These are phyloP conservation scores for Schizotus pectinicornis DNA, from an alignment of 2,888 invertebrate genomes.

Conservation along the genomic window DNA sequence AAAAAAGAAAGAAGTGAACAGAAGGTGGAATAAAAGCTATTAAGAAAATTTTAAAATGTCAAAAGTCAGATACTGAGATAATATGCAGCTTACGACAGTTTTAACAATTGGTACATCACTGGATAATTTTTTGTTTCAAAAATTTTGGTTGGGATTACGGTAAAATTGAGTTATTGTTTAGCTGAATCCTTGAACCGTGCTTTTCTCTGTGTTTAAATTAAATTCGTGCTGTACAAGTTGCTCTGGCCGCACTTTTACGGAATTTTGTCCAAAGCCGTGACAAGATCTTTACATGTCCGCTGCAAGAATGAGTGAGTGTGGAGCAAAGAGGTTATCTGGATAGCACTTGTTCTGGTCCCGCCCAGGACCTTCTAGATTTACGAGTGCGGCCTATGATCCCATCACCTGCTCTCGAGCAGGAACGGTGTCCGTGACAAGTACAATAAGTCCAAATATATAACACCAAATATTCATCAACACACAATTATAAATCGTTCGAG, in stretches of 20 bases:
- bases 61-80: too few species aligned
- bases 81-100: too few species aligned
- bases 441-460: slow-evolving; percentile 14
- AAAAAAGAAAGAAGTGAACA: too few species aligned
- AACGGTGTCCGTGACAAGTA: slow-evolving; percentile 20
- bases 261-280: slow-evolving; percentile 32
- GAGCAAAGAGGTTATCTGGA: slow-evolving; percentile 55
- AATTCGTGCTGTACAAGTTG: too few species aligned
- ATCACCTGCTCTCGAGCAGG: slow-evolving; percentile 45
- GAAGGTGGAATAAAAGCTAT: too few species aligned
- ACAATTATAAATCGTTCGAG: slow-evolving; percentile 6
- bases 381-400: slow-evolving; percentile 53
- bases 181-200: too few species aligned
- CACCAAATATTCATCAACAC: slow-evolving; percentile 20
- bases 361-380: slow-evolving; percentile 52
- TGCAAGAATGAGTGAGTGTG: slow-evolving; percentile 53
- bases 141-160: too few species aligned
- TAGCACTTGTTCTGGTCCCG: slow-evolving; percentile 55
- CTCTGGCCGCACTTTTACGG: not conserved
- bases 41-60: too few species aligned
- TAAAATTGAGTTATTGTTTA: too few species aligned
- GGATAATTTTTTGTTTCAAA: too few species aligned
- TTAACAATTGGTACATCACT: too few species aligned
- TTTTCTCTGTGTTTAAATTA: too few species aligned
- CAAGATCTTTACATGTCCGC: slow-evolving; percentile 52